Evolutionary conservation across 1,140 invertebrate genomes (phyloP).

Genomic region (Sitodiplosis mosellana): DNA sequence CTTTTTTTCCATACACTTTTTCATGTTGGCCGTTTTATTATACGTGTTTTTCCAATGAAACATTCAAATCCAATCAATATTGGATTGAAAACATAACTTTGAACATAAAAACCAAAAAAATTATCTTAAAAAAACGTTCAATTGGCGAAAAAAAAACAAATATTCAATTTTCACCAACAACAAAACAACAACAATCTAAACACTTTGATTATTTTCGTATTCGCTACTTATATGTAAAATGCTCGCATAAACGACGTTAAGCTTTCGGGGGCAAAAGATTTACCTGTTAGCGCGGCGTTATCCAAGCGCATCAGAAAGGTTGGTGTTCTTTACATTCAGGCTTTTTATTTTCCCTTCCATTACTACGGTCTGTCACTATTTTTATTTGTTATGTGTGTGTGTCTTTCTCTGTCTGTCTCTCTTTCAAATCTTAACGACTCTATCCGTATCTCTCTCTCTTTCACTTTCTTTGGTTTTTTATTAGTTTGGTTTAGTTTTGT

Average conservation of each 20-base stretch:
- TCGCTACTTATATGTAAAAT: not conserved
- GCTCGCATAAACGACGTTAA: not conserved
- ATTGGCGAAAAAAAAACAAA: conserved; percentile 2
- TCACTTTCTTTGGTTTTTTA: too few species aligned
- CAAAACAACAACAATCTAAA: conserved; percentile 6
- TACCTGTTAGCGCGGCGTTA: conserved; percentile 5
- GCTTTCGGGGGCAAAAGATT: conserved; percentile 6
- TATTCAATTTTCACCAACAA: conserved; percentile 7
- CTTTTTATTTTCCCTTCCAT: not conserved
- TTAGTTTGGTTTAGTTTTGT: too few species aligned
- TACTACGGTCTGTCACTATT: not conserved
- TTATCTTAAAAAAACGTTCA: conserved; percentile 2
- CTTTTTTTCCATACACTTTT: conserved; percentile 2
- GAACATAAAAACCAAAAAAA: not conserved
- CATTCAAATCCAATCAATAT: not conserved
- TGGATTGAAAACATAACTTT: not conserved
- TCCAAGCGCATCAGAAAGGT: conserved; percentile 6
- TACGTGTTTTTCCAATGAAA: too few species aligned
- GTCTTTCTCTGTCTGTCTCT: not conserved
- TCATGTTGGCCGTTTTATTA: too few species aligned
- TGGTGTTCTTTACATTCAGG: conserved; percentile 1
- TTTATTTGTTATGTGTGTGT: not conserved
- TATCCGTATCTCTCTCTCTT: too few species aligned
- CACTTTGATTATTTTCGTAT: not conserved
- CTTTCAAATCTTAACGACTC: too few species aligned